Conservation (phyloP, 2,888 invertebrate species). For the Lysandra coridon region DNA sequence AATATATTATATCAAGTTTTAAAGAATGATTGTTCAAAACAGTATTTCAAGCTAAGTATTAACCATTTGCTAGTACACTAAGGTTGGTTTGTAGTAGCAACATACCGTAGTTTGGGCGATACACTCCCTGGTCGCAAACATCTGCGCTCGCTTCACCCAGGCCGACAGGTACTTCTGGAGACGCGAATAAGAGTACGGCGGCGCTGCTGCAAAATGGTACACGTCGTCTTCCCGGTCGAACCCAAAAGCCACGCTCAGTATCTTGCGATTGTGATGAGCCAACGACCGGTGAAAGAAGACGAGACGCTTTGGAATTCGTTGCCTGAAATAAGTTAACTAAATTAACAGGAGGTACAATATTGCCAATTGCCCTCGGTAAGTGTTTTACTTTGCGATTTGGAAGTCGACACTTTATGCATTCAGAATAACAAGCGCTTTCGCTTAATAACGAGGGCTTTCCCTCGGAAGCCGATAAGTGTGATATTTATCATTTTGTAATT, state of each 20-base stretch:
- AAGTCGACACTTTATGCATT: too few species aligned
- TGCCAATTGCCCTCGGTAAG: too few species aligned
- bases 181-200: conserved; percentile 97
- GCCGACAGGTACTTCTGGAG: conserved; percentile 91
- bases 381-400: too few species aligned
- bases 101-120: conserved; percentile 84
- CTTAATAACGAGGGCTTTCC: too few species aligned
- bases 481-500: too few species aligned
- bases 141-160: conserved; percentile 83
- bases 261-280: conserved; percentile 93
- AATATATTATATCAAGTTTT: too few species aligned
- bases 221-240: conserved; percentile 97
- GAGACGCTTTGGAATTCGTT: conserved; percentile 88
- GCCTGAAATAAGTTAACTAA: conserved; percentile 72
- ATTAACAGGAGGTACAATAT: background rate
- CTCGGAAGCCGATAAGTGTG: too few species aligned
- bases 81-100: background rate
- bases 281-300: conserved; percentile 96
- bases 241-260: conserved; percentile 95
- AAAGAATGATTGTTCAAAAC: too few species aligned
- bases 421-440: too few species aligned
- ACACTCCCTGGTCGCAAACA: conserved; percentile 85
- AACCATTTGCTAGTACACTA: background rate
- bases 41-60: too few species aligned
- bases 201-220: conserved; percentile 96